Conservation (phyloP, 2,113 vertebrate genomes). For the Geococcyx californianus region DNA sequence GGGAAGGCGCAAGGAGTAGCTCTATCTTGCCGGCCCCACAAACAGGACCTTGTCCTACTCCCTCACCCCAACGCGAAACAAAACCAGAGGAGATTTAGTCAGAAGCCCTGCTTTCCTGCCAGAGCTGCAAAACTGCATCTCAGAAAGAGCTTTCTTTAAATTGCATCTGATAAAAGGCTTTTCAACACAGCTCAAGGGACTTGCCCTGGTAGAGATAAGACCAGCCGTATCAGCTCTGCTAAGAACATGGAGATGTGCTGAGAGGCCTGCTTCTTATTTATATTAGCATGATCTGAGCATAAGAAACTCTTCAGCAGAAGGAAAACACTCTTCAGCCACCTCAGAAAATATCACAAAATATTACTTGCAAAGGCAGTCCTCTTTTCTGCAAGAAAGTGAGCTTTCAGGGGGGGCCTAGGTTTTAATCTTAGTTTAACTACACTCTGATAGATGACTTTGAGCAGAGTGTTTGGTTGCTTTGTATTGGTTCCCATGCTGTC, state of each 20-base stretch:
- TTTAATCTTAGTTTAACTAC: background rate
- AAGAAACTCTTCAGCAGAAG: background rate
- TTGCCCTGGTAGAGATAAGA: conserved; percentile 47
- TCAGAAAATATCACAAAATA: background rate
- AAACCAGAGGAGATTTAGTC: conserved; percentile 26
- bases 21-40: conserved; percentile 13
- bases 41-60: conserved; percentile 40
- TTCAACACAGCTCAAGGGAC: conserved; percentile 48
- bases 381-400: background rate
- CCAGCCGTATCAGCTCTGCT: conserved; percentile 30
- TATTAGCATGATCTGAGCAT: background rate
- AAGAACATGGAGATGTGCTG: conserved; percentile 47
- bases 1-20: conserved; percentile 18
- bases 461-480: background rate
- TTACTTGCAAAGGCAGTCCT: background rate
- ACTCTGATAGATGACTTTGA: background rate
- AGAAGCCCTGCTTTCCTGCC: conserved; percentile 35
- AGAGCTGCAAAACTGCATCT: conserved; percentile 5
- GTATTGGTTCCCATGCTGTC: background rate
- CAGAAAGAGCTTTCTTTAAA: background rate
- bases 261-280: conserved; percentile 40
- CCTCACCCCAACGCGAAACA: background rate
- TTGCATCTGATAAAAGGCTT: conserved; percentile 64
- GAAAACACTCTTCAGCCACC: background rate
- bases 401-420: rapidly evolving